phyloP scores from a whole-genome alignment of 2,113 vertebrate genomes.

The Tenrec ecaudatus region DNA sequence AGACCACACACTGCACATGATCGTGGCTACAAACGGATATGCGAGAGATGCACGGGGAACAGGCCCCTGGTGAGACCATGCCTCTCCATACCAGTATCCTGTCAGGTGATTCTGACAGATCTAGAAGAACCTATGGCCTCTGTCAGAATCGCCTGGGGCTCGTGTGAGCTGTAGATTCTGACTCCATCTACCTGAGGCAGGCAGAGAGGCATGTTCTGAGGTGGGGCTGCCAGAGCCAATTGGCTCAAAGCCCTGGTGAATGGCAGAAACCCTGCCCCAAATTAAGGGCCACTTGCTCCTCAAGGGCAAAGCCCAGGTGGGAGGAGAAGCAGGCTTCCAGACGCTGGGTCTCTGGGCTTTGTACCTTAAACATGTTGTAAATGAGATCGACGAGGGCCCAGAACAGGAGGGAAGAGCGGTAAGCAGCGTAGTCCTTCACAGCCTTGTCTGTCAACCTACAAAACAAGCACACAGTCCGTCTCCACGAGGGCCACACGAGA shows the following conservation, averaged over 20 bases:
- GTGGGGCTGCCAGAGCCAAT: too few relatives aligned
- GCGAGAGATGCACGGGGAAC: accelerated
- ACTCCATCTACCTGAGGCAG: too few relatives aligned
- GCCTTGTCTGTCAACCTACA: conserved; percentile 94
- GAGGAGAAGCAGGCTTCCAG: neutral
- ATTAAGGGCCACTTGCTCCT: too few relatives aligned
- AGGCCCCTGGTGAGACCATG: neutral
- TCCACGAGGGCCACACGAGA: neutral
- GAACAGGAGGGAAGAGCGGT: conserved; percentile 97
- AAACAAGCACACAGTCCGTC: neutral
- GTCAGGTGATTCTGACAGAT: too few relatives aligned
- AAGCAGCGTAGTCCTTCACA: conserved; percentile 95
- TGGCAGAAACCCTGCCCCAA: too few relatives aligned
- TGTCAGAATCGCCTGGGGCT: too few relatives aligned
- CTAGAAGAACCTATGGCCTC: too few relatives aligned
- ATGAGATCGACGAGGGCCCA: conserved; percentile 98
- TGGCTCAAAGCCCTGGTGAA: too few relatives aligned
- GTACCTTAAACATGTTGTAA: conserved; percentile 98
- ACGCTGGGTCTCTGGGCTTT: too few relatives aligned
- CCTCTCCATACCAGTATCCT: neutral
- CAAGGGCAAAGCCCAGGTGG: too few relatives aligned
- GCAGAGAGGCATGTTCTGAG: too few relatives aligned
- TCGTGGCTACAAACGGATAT: neutral
- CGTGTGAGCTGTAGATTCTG: too few relatives aligned
- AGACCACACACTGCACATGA: accelerated